phyloP scores from a whole-genome alignment of 2,888 invertebrate genomes.

The Aricia artaxerxes region DNA sequence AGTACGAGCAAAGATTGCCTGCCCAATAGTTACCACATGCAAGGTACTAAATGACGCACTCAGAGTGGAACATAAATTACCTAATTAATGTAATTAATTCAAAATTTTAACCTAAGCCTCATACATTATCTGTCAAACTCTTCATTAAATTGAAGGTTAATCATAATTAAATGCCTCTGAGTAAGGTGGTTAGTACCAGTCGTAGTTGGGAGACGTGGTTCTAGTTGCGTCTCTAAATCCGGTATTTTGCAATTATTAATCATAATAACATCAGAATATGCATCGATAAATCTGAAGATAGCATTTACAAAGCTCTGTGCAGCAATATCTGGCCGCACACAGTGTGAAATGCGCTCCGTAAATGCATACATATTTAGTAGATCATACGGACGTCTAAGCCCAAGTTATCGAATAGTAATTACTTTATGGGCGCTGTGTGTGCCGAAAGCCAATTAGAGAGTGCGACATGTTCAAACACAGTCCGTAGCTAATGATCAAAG shows the following conservation, averaged over 20 bases:
- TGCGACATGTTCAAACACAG: conserved; percentile 49
- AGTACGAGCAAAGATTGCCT: neutral
- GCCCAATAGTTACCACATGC: no score
- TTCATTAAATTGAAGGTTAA: no score
- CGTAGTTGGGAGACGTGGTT: no score
- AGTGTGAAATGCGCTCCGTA: conserved; percentile 12
- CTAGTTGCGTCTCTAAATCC: neutral
- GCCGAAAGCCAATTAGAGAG: conserved; percentile 45
- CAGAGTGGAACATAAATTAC: no score
- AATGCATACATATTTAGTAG: conserved; percentile 30
- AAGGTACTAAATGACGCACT: no score
- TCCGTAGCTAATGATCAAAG: conserved; percentile 52
- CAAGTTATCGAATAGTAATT: conserved; percentile 39
- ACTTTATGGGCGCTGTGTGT: conserved; percentile 41
- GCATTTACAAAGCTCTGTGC: conserved; percentile 7
- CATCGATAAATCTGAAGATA: conserved; percentile 20
- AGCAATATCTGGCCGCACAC: conserved; percentile 24
- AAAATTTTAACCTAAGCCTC: no score
- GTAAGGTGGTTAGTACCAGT: no score
- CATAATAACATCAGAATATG: neutral
- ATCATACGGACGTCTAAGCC: conserved; percentile 23
- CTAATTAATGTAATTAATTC: no score
- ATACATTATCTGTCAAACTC: no score
- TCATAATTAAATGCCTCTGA: no score
- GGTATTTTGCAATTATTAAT: neutral